Evolutionary conservation across 2,113 vertebrate species (phyloP).

Genomic region (Clarias gariepinus): DNA sequence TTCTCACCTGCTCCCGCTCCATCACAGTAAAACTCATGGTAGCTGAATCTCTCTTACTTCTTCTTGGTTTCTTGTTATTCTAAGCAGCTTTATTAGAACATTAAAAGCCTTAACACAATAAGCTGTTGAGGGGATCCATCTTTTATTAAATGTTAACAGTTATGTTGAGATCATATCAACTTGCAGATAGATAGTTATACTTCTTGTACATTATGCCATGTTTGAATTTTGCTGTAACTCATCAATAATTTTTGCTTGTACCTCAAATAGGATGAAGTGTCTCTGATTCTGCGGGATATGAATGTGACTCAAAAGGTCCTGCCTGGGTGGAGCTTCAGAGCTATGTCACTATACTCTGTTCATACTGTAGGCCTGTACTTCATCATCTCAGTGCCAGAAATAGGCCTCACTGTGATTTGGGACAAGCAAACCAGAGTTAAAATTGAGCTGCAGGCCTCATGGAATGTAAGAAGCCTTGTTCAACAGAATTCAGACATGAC

Average conservation of each 20-base stretch:
- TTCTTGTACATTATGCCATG: background rate
- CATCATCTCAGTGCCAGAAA: constrained; percentile 68
- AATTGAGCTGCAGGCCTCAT: constrained; percentile 66
- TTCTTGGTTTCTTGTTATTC: background rate
- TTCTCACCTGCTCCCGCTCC: constrained; percentile 79
- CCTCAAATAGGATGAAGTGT: constrained; percentile 57
- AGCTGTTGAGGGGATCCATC: background rate
- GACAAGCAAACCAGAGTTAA: constrained; percentile 80
- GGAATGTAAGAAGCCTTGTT: constrained; percentile 68
- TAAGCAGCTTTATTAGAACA: background rate
- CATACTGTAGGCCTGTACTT: constrained; percentile 79
- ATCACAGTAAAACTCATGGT: constrained; percentile 75
- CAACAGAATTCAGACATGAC: background rate
- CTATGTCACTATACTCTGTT: constrained; percentile 63
- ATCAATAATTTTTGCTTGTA: background rate
- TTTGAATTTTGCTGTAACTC: background rate
- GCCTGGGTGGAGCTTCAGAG: constrained; percentile 17
- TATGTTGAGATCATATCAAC: background rate
- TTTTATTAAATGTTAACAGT: background rate
- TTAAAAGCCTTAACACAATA: background rate
- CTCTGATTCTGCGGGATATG: constrained; percentile 65
- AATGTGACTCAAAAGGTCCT: constrained; percentile 50
- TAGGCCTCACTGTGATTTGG: constrained; percentile 78
- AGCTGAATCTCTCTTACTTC: background rate
- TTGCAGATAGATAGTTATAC: background rate